Percentiles rank a stretch among this genome's conserved stretches.
phyloP scores from a whole-genome alignment of 1,140 invertebrate genomes.

The Rhopalosiphum padi region DNA sequence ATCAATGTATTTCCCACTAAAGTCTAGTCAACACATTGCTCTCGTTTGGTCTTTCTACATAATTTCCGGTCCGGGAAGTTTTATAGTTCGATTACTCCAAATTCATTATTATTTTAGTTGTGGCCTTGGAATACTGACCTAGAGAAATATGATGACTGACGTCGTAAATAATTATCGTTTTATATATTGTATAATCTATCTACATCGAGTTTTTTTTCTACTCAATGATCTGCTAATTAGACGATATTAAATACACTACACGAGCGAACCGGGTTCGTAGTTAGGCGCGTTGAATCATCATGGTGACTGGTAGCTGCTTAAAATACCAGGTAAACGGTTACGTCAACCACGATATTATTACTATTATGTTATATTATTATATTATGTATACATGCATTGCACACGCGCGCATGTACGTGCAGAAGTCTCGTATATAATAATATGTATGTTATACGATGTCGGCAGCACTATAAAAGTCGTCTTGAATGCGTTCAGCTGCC shows the following conservation, averaged over 20 bases:
- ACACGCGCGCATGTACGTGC: not conserved
- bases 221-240: not conserved
- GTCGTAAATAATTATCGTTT: no score
- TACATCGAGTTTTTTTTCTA: not conserved
- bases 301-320: not conserved
- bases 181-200: not conserved
- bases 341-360: constrained; percentile 15
- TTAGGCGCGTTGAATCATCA: not conserved
- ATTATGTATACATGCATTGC: not conserved
- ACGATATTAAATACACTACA: not conserved
- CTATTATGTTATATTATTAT: not conserved
- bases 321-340: constrained; percentile 29
- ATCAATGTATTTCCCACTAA: not conserved
- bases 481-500: not conserved
- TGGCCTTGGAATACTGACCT: not conserved
- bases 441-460: not conserved
- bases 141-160: not conserved
- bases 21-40: not conserved
- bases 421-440: not conserved
- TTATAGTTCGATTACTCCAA: not conserved
- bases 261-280: not conserved
- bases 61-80: not conserved
- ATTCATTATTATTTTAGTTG: not conserved
- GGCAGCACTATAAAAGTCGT: constrained; percentile 11
- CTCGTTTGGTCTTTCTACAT: not conserved